Evolutionary conservation across 2,797 vertebrate genomes (phyloP), one percentile per base, ranked within the genome.

Genomic region (Dermochelys coriacea): DNA sequence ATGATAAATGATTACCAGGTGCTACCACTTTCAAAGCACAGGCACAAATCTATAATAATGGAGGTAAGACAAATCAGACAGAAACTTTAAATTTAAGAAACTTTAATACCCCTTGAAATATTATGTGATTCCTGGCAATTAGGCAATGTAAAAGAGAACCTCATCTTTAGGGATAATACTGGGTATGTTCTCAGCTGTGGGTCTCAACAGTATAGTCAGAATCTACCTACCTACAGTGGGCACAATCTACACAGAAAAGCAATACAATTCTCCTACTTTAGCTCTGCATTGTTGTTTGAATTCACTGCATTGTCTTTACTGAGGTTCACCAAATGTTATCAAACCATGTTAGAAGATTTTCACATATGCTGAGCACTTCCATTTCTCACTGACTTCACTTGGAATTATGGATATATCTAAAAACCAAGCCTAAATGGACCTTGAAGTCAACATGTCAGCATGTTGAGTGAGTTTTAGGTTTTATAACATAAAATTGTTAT

Each of bases 1-100:
- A 97, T 96, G 97, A 97, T 98, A 96, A 95, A 95, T 94, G 96
- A 97, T 97, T 98, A 95, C 94, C 94, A 97, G 91, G 89, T 95
- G 96, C 96, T 95, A 89, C 87, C 91, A 94, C 96, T 98, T 97
- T 92, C 96, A 97, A 96, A 97, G 96, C 10, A 59, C 89, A 97
- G 88, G 89, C 84, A 93, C 87, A 98, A 94, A 97, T 95, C 95
- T 92, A 91, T 93, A 93, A 90, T 97, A 97, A 96, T 93, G 93
- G 83, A 96, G 86, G 41, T 27, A 79, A 94, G 95, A 95, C 84
- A 92, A 74, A 90, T 80, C 94, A 47, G 50, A 55, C 71, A 93
- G 83, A 87, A 93, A 93, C 88, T 93, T 95, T 75, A 94, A 41
- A n/a, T n/a, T n/a, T n/a, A n/a, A n/a, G n/a, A n/a, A n/a, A n/a